These are phyloP conservation scores for Uloborus plumipes DNA, from an alignment of 2,888 invertebrate species.

Conservation along the genomic window DNA sequence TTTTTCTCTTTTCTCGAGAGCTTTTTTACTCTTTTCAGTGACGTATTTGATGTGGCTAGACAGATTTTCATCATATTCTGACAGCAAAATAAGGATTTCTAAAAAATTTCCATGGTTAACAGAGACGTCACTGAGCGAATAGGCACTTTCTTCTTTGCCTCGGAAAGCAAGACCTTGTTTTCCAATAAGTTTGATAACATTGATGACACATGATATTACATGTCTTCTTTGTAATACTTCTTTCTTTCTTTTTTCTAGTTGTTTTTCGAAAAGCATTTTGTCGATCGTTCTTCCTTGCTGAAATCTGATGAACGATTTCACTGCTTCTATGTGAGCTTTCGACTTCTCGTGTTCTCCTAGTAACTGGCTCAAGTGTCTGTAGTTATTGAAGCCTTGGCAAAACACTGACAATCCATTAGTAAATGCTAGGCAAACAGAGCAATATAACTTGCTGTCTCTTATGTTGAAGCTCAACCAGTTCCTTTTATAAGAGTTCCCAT, in stretches of 20 bases:
- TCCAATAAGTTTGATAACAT: background rate
- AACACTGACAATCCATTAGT: background rate
- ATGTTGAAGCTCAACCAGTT: too few species aligned
- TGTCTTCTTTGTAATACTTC: background rate
- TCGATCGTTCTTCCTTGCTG: background rate
- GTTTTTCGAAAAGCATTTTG: background rate
- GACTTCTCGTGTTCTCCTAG: background rate
- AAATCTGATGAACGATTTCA: background rate
- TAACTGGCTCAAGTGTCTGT: background rate
- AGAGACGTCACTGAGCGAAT: background rate
- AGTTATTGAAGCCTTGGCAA: background rate
- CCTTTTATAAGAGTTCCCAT: too few species aligned
- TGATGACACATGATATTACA: background rate
- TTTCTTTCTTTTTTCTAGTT: background rate
- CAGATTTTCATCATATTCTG: background rate
- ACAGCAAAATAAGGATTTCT: background rate
- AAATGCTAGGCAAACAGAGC: background rate
- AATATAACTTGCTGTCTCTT: background rate
- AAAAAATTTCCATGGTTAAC: background rate
- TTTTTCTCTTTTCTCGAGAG: too few species aligned
- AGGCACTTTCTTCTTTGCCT: too few species aligned
- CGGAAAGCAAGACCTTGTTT: background rate
- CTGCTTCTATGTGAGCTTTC: background rate
- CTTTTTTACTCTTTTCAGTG: too few species aligned
- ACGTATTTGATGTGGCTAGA: too few species aligned